Evolutionary conservation across 2,888 invertebrate species (phyloP).

Genomic region (Cylloceria caligata): DNA sequence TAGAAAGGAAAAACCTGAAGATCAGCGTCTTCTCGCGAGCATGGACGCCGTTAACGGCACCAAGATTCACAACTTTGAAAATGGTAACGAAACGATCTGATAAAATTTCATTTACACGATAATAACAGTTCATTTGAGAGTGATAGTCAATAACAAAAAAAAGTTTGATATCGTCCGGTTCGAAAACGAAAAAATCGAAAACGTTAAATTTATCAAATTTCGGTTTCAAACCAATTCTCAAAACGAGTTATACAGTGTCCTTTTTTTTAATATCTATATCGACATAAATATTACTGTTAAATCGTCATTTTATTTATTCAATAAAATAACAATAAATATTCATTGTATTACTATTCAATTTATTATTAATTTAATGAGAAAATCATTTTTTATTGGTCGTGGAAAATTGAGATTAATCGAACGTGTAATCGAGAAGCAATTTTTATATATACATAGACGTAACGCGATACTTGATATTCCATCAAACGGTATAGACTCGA

Average conservation of each 20-base stretch:
- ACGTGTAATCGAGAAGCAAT: constrained; percentile 20
- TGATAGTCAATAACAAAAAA: no score
- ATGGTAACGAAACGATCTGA: constrained; percentile 77
- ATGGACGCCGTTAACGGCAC: constrained; percentile 80
- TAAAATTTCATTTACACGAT: no score
- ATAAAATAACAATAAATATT: background rate
- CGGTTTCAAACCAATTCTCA: no score
- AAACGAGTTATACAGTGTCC: no score
- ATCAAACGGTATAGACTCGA: constrained; percentile 22
- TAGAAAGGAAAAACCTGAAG: constrained; percentile 80
- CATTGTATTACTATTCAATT: background rate
- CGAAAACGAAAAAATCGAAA: no score
- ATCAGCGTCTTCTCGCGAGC: constrained; percentile 80
- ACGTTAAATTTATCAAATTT: no score
- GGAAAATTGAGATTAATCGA: constrained; percentile 1
- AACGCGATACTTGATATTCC: constrained; percentile 11
- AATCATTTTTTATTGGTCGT: background rate
- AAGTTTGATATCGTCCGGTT: no score
- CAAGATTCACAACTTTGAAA: constrained; percentile 80
- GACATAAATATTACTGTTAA: background rate
- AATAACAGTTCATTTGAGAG: no score
- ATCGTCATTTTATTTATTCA: background rate
- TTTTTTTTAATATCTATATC: no score
- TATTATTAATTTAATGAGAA: background rate
- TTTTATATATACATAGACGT: constrained; percentile 1